Evolutionary conservation across 2,888 invertebrate genomes (phyloP), one percentile per base, ranked within the genome.

Genomic region (Cosmorhoe ocellata): DNA sequence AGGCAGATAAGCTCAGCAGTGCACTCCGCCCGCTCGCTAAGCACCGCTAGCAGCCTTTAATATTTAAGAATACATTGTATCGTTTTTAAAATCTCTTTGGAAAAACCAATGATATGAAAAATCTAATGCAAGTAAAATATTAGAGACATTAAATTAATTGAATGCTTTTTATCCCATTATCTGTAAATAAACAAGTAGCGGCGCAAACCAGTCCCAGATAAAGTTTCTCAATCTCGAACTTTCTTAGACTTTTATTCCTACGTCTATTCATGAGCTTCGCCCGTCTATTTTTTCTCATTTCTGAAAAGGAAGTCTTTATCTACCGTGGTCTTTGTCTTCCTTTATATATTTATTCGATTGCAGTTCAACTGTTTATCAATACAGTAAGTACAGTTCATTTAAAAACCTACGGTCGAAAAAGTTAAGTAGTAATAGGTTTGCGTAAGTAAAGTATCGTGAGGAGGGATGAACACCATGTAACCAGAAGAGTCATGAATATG

Each of bases 1-100:
- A 83, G 74, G 64, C 60, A 74, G 85, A 86, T 87, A 86, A 86
- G 77, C 66, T 64, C 58, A 63, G 69, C 67, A 67, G 59, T 63
- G 69, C 67, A 69, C 68, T 67, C 69, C 60, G 49, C 48, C 44
- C 56, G 53, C 53, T 51, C 54, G 52, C 58, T 62, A 59, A 62
- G 50, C 42, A 59, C 48, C 56, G 22, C 43, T 18, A 47, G 33
- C 48, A 45, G 34, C 45, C 30, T 62, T 56, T 56, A 56, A 62
- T 51, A 62, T 58, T 62, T 59, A 54, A 56, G 54, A 52, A 51
- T 56, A 56, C 54, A 50, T 28, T 49, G 42, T 44, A 52, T 46
- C 36, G 38, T 51, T 51, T 33, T 47, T 40, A 30, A 47, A 53
- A n/a, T n/a, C n/a, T n/a, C n/a, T n/a, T n/a, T n/a, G n/a, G n/a